These are phyloP conservation scores for Euwallacea similis DNA, from an alignment of 1,140 invertebrate genomes.

Conservation along the genomic window DNA sequence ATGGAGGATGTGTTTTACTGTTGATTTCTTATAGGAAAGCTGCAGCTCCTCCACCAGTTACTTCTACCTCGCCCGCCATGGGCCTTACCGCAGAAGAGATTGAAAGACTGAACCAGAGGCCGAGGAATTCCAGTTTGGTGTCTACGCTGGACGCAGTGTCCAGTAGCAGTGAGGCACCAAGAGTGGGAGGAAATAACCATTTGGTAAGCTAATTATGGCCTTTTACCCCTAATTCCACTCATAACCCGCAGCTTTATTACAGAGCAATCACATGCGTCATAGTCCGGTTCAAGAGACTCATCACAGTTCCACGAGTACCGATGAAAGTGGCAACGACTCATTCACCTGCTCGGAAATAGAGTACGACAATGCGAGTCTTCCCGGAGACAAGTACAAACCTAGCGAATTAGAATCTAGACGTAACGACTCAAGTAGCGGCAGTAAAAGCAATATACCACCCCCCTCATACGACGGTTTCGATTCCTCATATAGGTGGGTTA, in stretches of 20 bases:
- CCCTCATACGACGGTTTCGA: constrained; percentile 90
- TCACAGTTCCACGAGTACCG: constrained; percentile 81
- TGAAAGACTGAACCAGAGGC: constrained; percentile 83
- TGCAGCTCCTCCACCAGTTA: constrained; percentile 61
- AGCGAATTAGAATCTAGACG: constrained; percentile 64
- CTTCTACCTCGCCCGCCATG: constrained; percentile 67
- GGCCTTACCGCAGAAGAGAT: constrained; percentile 92
- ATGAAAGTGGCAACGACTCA: constrained; percentile 94
- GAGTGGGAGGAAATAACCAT: constrained; percentile 62
- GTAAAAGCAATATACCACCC: constrained; percentile 61
- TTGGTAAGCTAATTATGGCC: constrained; percentile 36
- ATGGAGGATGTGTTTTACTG: background rate
- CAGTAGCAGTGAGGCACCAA: constrained; percentile 82
- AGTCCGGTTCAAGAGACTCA: constrained; percentile 73
- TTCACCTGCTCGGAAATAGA: constrained; percentile 98
- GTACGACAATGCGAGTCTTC: constrained; percentile 86
- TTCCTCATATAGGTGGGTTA: constrained; percentile 72
- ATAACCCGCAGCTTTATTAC: background rate
- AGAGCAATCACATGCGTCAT: constrained; percentile 62
- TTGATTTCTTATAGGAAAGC: constrained; percentile 31
- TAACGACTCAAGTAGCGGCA: constrained; percentile 59
- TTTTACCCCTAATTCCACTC: background rate
- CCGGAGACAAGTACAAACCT: constrained; percentile 80
- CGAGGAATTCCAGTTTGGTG: constrained; percentile 83
- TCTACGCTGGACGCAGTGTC: constrained; percentile 92